These are phyloP conservation scores for Lepas anatifera DNA, from an alignment of 2,888 invertebrate species.

Conservation along the genomic window DNA sequence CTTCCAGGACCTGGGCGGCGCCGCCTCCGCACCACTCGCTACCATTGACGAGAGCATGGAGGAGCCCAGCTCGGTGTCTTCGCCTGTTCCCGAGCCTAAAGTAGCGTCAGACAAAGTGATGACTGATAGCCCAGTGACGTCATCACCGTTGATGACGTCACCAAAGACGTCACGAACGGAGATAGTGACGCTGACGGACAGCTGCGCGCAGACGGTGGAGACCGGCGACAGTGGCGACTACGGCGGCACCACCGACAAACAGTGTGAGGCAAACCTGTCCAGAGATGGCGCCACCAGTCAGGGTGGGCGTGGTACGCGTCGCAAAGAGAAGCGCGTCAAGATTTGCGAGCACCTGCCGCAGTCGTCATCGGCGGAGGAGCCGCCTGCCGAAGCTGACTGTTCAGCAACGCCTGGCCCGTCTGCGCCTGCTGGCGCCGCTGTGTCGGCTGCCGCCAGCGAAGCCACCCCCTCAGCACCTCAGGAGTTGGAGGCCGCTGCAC, in stretches of 20 bases:
- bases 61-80: background rate
- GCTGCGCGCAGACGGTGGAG: slow-evolving; percentile 8
- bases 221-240: slow-evolving; percentile 4
- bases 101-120: background rate
- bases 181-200: slow-evolving; percentile 4
- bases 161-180: background rate
- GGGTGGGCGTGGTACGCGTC: background rate
- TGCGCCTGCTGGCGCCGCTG: background rate
- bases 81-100: background rate
- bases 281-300: background rate
- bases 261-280: slow-evolving; percentile 1
- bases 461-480: background rate
- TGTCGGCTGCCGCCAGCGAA: background rate
- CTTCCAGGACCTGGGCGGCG: background rate
- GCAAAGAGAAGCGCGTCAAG: background rate
- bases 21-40: background rate
- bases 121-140: no score
- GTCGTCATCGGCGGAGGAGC: no score
- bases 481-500: background rate
- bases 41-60: slow-evolving; percentile 7
- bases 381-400: no score
- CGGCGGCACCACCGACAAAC: background rate
- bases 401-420: background rate
- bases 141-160: no score
- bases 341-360: background rate